phyloP scores from a whole-genome alignment of 2,888 invertebrate genomes.

The Pediacus dermestoides region DNA sequence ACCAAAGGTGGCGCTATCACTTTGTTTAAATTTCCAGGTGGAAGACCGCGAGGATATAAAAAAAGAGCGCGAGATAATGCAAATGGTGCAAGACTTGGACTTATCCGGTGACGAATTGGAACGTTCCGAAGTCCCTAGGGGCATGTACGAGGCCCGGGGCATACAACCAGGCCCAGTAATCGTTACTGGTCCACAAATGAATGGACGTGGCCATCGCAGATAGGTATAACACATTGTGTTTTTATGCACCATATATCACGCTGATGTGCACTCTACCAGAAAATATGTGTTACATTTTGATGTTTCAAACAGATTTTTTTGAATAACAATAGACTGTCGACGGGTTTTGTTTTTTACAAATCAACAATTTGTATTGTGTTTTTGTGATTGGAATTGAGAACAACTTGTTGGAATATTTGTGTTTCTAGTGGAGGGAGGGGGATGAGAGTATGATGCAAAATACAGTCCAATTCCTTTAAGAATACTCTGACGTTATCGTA shows the following conservation, averaged over 20 bases:
- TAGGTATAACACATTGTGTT: slow-evolving; percentile 19
- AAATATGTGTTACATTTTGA: slow-evolving; percentile 9
- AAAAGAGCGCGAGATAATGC: slow-evolving; percentile 88
- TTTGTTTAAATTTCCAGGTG: slow-evolving; percentile 55
- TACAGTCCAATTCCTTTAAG: too few species aligned
- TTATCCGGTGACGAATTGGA: slow-evolving; percentile 74
- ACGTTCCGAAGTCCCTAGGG: slow-evolving; percentile 62
- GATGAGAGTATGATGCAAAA: too few species aligned
- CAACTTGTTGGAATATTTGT: too few species aligned
- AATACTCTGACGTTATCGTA: too few species aligned
- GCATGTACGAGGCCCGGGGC: slow-evolving; percentile 54
- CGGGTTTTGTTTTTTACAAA: too few species aligned
- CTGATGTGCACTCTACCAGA: slow-evolving; percentile 4
- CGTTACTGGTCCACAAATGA: slow-evolving; percentile 42
- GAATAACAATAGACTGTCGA: too few species aligned
- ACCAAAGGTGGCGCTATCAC: too few species aligned
- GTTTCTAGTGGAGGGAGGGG: too few species aligned
- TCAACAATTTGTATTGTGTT: too few species aligned
- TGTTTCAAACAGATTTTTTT: too few species aligned
- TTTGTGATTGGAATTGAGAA: too few species aligned
- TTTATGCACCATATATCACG: slow-evolving; percentile 6
- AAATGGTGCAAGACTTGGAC: slow-evolving; percentile 87
- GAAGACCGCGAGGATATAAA: slow-evolving; percentile 73
- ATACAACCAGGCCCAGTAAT: slow-evolving; percentile 41
- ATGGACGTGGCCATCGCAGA: slow-evolving; percentile 45